Evolutionary conservation across 1,140 invertebrate genomes (phyloP).

Genomic region (Bombus balteatus): DNA sequence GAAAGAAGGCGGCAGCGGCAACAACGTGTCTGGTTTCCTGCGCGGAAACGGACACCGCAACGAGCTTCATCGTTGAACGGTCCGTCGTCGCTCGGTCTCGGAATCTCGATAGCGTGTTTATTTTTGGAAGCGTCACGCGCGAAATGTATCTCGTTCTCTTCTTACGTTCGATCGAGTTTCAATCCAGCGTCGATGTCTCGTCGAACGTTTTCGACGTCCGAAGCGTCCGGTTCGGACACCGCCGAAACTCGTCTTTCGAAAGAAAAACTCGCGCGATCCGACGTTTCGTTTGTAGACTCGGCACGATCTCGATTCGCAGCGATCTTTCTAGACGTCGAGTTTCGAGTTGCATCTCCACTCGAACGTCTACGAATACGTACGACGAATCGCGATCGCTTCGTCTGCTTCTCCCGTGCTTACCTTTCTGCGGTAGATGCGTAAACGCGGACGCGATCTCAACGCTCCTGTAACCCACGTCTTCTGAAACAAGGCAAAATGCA

Average conservation of each 20-base stretch:
- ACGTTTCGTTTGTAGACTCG: too few species aligned
- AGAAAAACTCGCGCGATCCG: too few species aligned
- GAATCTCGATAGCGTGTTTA: constrained; percentile 51
- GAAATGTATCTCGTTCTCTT: constrained; percentile 23
- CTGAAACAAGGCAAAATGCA: constrained; percentile 79
- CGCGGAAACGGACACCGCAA: constrained; percentile 9
- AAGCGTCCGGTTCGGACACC: too few species aligned
- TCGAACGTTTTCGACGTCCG: too few species aligned
- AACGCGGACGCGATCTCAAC: constrained; percentile 84
- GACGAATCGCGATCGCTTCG: neutral
- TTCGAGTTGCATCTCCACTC: too few species aligned
- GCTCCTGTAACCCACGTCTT: constrained; percentile 84
- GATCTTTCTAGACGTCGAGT: too few species aligned
- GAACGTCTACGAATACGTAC: neutral
- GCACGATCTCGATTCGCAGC: neutral
- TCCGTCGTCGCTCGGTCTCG: constrained; percentile 4
- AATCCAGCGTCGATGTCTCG: neutral
- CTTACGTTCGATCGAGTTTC: neutral
- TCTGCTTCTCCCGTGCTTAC: constrained; percentile 65
- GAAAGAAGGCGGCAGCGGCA: neutral
- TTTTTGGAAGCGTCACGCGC: constrained; percentile 54
- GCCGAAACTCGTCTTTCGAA: too few species aligned
- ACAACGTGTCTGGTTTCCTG: neutral
- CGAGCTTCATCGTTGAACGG: constrained; percentile 42
- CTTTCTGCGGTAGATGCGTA: constrained; percentile 83